Evolutionary conservation across 2,797 vertebrate genomes (phyloP), one percentile per base, ranked within the genome.

Genomic region (Valencia hispanica): DNA sequence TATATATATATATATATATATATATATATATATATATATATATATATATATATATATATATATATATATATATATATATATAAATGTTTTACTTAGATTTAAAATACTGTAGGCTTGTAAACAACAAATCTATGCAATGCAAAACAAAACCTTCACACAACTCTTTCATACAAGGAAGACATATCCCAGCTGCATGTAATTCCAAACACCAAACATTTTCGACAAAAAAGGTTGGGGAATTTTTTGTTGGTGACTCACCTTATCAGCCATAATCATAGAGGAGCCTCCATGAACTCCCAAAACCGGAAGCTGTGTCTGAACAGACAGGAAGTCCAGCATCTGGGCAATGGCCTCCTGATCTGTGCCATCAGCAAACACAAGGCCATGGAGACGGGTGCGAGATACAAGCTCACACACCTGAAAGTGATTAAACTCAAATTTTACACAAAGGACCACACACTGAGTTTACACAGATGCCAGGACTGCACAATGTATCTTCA

Each of bases 311-410:
- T 97, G 96, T 50, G 97, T 99, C 94, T 99, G 97, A 74, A 97
- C 97, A 1, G 98, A 99, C 94, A 99, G 96, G 96, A 99, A 99
- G 97, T 99, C 98, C 94, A 99, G 96, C 94, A 99, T 99, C 94
- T 99, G 98, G 84, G 98, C 97, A 72, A 99, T 96, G 70, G 98
- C 97, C 91, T 99, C 98, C 93, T 99, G 98, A 92, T 99, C 97
- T 0, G 98, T 98, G 89, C 97, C 97, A 32, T 99, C 98, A 80
- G 98, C 98, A 85, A 99, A 99, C 89, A 99, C 96, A 53, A 99
- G 95, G 73, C 98, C 98, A 17, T 99, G 98, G 89, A 99, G 97
- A 90, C 97, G 97, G 57, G 96, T 97, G 82, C 97, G 96, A 8
- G 97, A 97, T 96, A 99, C 96, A 79, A 99, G 95, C 92, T 99